Evolutionary conservation across 30 jellyfish, hydroid and myxozoan species (phyloP), one percentile per base, ranked within the genome.

Genomic region (Chrysaora quinquecirrha): DNA sequence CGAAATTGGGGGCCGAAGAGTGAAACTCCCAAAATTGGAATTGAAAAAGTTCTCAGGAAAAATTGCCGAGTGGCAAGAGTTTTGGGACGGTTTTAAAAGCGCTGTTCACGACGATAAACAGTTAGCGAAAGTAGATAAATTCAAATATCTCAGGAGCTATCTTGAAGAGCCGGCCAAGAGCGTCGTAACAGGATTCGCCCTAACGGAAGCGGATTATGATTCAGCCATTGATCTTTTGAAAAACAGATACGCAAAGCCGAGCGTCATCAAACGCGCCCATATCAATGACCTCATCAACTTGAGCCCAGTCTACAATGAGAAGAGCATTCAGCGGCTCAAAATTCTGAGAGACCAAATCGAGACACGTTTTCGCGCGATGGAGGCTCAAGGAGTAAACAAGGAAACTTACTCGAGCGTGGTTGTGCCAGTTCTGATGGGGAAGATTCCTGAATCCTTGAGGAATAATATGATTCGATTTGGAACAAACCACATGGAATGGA

Each of bases 401-500:
- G 76, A 29, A 22, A 19, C 87, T 18, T 75, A 75, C n/a, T n/a
- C n/a, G n/a, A n/a, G n/a, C n/a, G n/a, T n/a, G n/a, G n/a, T n/a
- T n/a, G n/a, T n/a, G n/a, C n/a, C n/a, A n/a, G n/a, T n/a, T n/a
- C n/a, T n/a, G n/a, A n/a, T n/a, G n/a, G n/a, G n/a, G n/a, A n/a
- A n/a, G n/a, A n/a, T n/a, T n/a, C n/a, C n/a, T n/a, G n/a, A n/a
- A n/a, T n/a, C n/a, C n/a, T n/a, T 35, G 0, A 31, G 67, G 27
- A 52, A 29, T 7, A 75, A 75, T 48, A 75, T 75, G 87, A 75
- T 75, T 1, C 29, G 87, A 33, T 75, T 19, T 73, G 80, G 80
- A 10, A 66, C 12, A 18, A 61, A 76, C 48, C 82, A 76, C 80
- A 47, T 73, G 82, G 88, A 54, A 54, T 76, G 88, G 88, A 76